Evolutionary conservation across 2,113 vertebrate species (phyloP), one percentile per base, ranked within the genome.

Genomic region (Heteronetta atricapilla): DNA sequence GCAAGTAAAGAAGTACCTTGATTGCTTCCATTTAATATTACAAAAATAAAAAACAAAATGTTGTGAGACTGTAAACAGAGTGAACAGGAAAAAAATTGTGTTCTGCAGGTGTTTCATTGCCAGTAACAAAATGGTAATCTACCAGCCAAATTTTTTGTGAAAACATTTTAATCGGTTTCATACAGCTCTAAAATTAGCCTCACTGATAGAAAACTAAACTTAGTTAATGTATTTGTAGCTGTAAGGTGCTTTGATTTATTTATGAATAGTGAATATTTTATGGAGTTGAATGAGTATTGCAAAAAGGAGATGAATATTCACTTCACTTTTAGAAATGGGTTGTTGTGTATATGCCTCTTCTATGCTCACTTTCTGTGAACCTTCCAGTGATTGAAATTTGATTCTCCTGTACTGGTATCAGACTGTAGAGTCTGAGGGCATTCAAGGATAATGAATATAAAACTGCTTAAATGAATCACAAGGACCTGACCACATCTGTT

Each of bases 191-290:
- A 96, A 96, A 93, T 95, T 96, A 96, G 88, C 58, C 83, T 38
- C 48, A 62, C 68, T 92, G 83, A 93, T 69, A 94, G 90, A 95
- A 94, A 96, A 90, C 14, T 75, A 86, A 96, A 95, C 64, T 96
- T 94, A 73, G 84, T 91, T 89, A 93, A 92, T 95, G 83, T 92
- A 92, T 93, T 88, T 96, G 92, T 94, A 90, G 90, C 92, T 93
- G 66, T 93, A 92, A 96, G 88, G 92, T 96, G 90, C 1, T 0
- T 64, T 96, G 95, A 84, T 93, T 96, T 96, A 95, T 97, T 96
- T 96, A 97, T 97, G 90, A 97, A 92, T 58, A 84, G 93, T 89
- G 92, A 96, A 96, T 95, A 94, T 93, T 96, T 97, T 95, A 93
- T 86, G 86, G 69, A 94, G 62, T 86, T 92, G 92, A 96, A 95